Evolutionary conservation across 2,797 vertebrate genomes (phyloP).

Genomic region (Tolypeutes matacus): DNA sequence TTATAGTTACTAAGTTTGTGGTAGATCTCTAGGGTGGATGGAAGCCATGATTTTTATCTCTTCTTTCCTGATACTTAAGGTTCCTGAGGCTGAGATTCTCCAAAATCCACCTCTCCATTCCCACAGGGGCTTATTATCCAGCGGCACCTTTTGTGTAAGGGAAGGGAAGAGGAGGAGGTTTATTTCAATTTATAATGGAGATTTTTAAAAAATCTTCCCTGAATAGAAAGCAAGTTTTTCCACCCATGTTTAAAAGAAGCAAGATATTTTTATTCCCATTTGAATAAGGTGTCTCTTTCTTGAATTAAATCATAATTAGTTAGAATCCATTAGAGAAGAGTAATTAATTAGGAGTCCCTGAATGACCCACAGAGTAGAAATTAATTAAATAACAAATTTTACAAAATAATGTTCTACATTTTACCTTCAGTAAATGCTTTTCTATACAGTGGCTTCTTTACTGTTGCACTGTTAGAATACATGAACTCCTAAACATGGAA

Average conservation of each 20-base stretch:
- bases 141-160: not conserved
- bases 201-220: not conserved
- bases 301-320: conserved; percentile 67
- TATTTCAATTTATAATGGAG: not conserved
- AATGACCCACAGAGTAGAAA: conserved; percentile 46
- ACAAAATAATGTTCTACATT: not conserved
- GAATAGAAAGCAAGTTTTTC: not conserved
- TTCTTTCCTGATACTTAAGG: not conserved
- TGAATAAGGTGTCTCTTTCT: conserved; percentile 44
- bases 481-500: not conserved
- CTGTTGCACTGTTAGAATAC: not conserved
- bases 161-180: not conserved
- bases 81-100: not conserved
- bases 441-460: not conserved
- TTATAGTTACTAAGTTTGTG: not conserved
- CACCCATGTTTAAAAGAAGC: not conserved
- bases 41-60: not conserved
- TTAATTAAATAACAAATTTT: conserved; percentile 69
- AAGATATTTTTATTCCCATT: conserved; percentile 9
- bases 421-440: not conserved
- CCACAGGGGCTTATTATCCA: not conserved
- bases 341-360: conserved; percentile 57
- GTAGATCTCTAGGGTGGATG: not conserved
- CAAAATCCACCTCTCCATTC: not conserved
- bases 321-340: conserved; percentile 42